Base-by-base conservation (phyloP, 1,140 invertebrate species). In the Prorops nasuta region DNA sequence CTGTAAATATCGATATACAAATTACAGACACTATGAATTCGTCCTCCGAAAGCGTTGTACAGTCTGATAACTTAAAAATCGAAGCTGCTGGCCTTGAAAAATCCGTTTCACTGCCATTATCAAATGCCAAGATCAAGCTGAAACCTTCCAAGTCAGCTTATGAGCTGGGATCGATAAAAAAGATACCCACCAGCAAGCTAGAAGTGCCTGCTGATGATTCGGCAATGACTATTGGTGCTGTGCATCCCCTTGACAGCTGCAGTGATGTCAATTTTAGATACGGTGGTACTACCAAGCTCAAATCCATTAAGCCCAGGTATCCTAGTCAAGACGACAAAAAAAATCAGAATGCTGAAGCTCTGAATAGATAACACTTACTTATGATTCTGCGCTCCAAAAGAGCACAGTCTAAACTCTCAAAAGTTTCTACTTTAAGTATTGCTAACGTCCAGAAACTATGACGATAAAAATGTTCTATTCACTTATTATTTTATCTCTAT, bases 211-310 rank as follows among this genome's bases (percentile, higher is more conserved):
- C 48, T 15, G 64, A 67, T 20, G 77, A 80, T 35, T 66, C 68
- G 1, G 32, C 63, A 1, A 54, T 56, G 0, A 72, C 63, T 60
- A 28, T 75, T 8, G 74, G 63, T 3, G 67, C 61, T 2, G 60
- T 82, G 51, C 82, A 83, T 66, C 82, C 82, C 1, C 54, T 84
- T 1, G 82, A 83, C 51, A 79, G 80, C 38, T 79, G 78, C 15
- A 80, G 79, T 17, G 85, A 85, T 61, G 84, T 87, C 1, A 83
- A 80, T 63, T 83, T 86, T 34, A 83, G 80, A 47, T 86, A 80
- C 54, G 83, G 83, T 44, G 84, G 84, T 22, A 86, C 84, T 2
- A 84, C 84, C 2, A 84, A 86, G 67, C 63, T 86, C 32, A 85
- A 85, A 63, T 80, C 71, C 6, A 78, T 84, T n/a, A 80, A 79